Evolutionary conservation across 2,888 invertebrate genomes (phyloP).

Genomic region (Drosophila melanocephala): DNA sequence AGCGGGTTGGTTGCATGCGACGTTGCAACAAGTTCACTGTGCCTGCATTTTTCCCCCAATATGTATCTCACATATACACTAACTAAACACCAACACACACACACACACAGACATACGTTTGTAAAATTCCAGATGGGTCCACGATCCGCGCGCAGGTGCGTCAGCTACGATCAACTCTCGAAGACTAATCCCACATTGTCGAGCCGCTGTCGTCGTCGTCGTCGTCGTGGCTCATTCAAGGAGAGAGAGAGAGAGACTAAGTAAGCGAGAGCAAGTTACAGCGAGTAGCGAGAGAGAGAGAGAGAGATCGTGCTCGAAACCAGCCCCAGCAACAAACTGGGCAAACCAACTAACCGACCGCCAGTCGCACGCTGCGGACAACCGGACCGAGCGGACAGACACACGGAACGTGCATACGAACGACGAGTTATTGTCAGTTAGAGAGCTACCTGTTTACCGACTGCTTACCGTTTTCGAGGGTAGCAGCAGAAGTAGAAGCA

Average conservation of each 20-base stretch:
- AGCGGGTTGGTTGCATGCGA: conserved; percentile 32
- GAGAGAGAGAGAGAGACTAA: conserved; percentile 17
- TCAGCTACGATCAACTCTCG: conserved; percentile 85
- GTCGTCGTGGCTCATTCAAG: conserved; percentile 72
- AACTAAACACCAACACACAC: conserved; percentile 37
- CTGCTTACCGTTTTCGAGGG: conserved; percentile 76
- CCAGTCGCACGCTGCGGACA: conserved; percentile 77
- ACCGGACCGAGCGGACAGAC: conserved; percentile 53
- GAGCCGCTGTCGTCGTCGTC: conserved; percentile 53
- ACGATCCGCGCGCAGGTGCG: conserved; percentile 84
- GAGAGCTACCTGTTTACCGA: conserved; percentile 81
- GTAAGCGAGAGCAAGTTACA: conserved; percentile 26
- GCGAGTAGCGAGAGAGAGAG: conserved; percentile 49
- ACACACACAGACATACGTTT: conserved; percentile 42
- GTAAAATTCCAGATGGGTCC: conserved; percentile 59
- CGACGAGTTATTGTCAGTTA: conserved; percentile 81
- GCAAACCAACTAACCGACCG: conserved; percentile 61
- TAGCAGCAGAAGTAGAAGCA: conserved; percentile 38
- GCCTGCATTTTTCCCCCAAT: conserved; percentile 53
- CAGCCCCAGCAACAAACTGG: conserved; percentile 45
- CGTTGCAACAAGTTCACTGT: conserved; percentile 80
- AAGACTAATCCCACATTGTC: conserved; percentile 82
- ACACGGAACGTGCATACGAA: conserved; percentile 75
- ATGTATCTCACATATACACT: conserved; percentile 37
- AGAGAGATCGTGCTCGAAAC: conserved; percentile 40